Base-by-base conservation (phyloP, 2,113 vertebrate genomes). In the Hassar affinis region DNA sequence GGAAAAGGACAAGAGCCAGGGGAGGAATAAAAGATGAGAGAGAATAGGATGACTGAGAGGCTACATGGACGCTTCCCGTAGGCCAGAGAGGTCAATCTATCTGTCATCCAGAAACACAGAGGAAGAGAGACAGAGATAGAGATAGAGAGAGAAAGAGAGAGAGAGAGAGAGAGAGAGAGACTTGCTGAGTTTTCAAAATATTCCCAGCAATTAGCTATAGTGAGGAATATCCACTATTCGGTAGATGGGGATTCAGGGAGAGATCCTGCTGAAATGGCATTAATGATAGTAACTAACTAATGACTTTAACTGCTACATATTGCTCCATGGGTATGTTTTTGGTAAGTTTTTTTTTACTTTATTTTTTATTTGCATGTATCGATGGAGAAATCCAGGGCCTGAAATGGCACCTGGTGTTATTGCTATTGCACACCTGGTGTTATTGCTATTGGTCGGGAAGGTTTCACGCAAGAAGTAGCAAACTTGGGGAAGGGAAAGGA, bases 41-140 rank as follows among this genome's bases (percentile, higher is more conserved):
- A 72, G 82, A 78, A 81, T 72, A 49, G 51, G 47, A 80, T 82
- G 83, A 82, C 59, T 87, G 49, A 82, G 51, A 51, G 80, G 64
- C 27, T 33, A 79, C 47, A 72, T 11, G 15, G 57, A 68, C 2
- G 54, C 54, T 82, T 84, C 83, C 75, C 66, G 64, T 38, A 79
- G 68, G 52, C 42, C 47, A 54, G 56, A 15, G 82, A 69, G 62
- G 68, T 79, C 61, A 56, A 57, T 87, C 74, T 38, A 72, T 82
- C 83, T 79, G 79, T 78, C 82, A 42, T 3, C 42, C 35, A 69
- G 35, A 20, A 22, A 69, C 33, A 64, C 3, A 33, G 51, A 72
- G 80, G 12, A 8, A 42, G 57, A 57, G 68, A n/a, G n/a, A n/a
- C n/a, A n/a, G n/a, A n/a, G n/a, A n/a, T n/a, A n/a, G n/a, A n/a